These are phyloP conservation scores for Zygothrica quintamaculata DNA, from an alignment of 2,888 invertebrate genomes.

Conservation along the genomic window DNA sequence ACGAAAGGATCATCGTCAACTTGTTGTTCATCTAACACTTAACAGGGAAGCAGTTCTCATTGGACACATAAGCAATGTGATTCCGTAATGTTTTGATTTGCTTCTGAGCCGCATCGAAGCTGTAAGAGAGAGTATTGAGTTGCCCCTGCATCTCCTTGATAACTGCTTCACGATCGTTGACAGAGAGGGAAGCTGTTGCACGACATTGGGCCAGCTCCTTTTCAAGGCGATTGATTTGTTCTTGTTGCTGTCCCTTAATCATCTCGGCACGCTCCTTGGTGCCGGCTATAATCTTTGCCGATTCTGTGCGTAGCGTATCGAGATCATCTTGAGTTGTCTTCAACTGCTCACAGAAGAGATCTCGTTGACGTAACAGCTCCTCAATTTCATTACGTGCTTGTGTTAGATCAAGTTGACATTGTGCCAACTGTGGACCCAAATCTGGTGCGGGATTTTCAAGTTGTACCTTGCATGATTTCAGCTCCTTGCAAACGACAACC, in stretches of 20 bases:
- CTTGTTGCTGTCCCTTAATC: slow-evolving; percentile 73
- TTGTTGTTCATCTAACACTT: slow-evolving; percentile 80
- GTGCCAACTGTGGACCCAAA: slow-evolving; percentile 70
- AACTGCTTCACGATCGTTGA: slow-evolving; percentile 83
- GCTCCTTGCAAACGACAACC: slow-evolving; percentile 82
- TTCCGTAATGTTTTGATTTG: slow-evolving; percentile 84
- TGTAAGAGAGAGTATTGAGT: slow-evolving; percentile 82
- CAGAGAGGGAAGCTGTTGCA: slow-evolving; percentile 81
- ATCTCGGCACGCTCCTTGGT: slow-evolving; percentile 82
- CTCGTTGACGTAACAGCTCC: slow-evolving; percentile 76
- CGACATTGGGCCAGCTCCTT: slow-evolving; percentile 84
- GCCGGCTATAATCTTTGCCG: slow-evolving; percentile 83
- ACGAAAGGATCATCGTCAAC: neutral
- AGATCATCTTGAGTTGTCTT: slow-evolving; percentile 80
- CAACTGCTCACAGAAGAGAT: slow-evolving; percentile 81
- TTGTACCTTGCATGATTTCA: slow-evolving; percentile 73
- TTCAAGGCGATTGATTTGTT: slow-evolving; percentile 82
- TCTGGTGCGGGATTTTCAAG: slow-evolving; percentile 59
- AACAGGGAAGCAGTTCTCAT: slow-evolving; percentile 83
- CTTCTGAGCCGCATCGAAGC: slow-evolving; percentile 83
- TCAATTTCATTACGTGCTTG: slow-evolving; percentile 72
- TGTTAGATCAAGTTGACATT: slow-evolving; percentile 74
- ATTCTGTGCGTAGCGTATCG: slow-evolving; percentile 83
- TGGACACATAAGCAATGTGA: slow-evolving; percentile 83
- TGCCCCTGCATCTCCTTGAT: slow-evolving; percentile 84